Percentiles rank a stretch among this genome's conserved stretches.
These are phyloP conservation scores for Laterallus jamaicensis DNA, from an alignment of 2,113 vertebrate species.

Conservation along the genomic window DNA sequence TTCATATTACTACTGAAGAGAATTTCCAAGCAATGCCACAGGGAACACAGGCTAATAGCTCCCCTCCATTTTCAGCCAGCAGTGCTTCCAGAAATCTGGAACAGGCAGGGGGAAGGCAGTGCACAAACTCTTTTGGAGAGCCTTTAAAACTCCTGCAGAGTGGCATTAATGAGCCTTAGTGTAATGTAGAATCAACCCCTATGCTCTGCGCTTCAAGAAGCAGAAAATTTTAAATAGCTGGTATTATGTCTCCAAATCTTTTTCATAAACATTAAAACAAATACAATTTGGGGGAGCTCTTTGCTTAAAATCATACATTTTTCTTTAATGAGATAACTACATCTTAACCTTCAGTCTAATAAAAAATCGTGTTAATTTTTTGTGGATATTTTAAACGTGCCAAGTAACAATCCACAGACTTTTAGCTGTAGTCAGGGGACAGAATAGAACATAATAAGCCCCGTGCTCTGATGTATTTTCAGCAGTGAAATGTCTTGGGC, in stretches of 20 bases:
- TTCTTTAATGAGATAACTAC: background rate
- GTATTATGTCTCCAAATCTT: background rate
- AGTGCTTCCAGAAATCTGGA: background rate
- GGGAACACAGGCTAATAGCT: background rate
- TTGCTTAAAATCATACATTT: background rate
- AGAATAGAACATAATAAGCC: background rate
- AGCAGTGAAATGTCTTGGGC: background rate
- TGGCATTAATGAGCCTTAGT: background rate
- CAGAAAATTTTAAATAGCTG: conserved; percentile 28
- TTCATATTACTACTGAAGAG: background rate
- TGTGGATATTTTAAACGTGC: conserved; percentile 22
- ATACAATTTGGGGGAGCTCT: background rate
- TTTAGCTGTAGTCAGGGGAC: background rate
- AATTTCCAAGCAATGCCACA: background rate
- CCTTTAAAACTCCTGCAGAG: background rate
- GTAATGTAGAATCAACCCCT: background rate
- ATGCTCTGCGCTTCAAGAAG: conserved; percentile 8
- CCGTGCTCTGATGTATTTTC: background rate
- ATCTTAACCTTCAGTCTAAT: background rate
- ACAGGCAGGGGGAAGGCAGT: background rate
- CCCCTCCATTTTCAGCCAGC: background rate
- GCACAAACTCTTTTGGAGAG: background rate
- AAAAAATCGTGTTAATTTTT: background rate
- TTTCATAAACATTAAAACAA: background rate
- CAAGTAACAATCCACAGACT: background rate